phyloP scores from a whole-genome alignment of 2,113 vertebrate species.

The Esox niger region DNA sequence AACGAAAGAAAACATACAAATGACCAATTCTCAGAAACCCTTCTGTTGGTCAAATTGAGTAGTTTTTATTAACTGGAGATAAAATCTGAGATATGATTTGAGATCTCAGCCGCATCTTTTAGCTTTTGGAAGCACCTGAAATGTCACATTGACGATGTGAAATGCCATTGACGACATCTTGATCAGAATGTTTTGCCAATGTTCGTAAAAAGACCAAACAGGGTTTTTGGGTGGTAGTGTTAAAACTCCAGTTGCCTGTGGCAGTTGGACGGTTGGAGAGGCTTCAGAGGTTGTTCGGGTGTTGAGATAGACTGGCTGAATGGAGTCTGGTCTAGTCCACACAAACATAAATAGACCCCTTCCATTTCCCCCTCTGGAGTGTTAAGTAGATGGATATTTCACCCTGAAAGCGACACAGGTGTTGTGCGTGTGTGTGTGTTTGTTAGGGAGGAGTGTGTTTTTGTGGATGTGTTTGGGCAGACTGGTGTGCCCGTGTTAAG shows the following conservation, averaged over 20 bases:
- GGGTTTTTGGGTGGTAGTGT: too few species aligned
- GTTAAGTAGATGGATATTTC: constrained; percentile 64
- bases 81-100: too few species aligned
- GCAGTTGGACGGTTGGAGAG: neutral
- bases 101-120: too few species aligned
- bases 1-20: too few species aligned
- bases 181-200: too few species aligned
- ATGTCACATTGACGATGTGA: too few species aligned
- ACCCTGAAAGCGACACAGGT: constrained; percentile 68
- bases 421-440: constrained; percentile 42
- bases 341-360: constrained; percentile 55
- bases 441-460: constrained; percentile 37
- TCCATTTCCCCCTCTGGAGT: constrained; percentile 49
- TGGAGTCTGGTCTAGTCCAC: constrained; percentile 36
- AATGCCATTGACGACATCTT: too few species aligned
- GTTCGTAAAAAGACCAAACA: too few species aligned
- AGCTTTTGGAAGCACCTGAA: too few species aligned
- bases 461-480: neutral
- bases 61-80: too few species aligned
- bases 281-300: constrained; percentile 33
- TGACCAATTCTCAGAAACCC: too few species aligned
- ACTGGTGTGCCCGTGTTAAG: constrained; percentile 62
- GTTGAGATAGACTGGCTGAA: constrained; percentile 43
- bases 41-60: too few species aligned
- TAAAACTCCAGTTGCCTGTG: constrained; percentile 20